A percentile compares a stretch with the other conserved stretches of the same genome.
Conservation (phyloP, 2,113 vertebrate species). For the Marcusenius ussheri region DNA sequence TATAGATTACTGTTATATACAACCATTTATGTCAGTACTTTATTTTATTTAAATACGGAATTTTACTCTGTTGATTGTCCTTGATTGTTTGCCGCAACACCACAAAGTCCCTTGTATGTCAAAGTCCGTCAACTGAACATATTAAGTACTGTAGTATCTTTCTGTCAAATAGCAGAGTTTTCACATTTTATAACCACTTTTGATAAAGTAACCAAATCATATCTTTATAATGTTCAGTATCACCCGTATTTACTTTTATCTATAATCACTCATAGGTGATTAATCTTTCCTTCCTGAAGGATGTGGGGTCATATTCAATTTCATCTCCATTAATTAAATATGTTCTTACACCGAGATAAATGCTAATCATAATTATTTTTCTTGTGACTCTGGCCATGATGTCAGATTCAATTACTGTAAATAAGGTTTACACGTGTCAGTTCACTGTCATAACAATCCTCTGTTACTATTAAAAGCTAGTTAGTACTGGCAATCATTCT, state of each 20-base stretch:
- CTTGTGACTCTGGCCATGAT: neutral
- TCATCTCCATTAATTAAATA: neutral
- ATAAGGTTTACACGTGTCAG: neutral
- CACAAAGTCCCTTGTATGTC: neutral
- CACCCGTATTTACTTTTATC: neutral
- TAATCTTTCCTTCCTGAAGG: neutral
- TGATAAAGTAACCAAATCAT: neutral
- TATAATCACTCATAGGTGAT: neutral
- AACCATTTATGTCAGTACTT: neutral
- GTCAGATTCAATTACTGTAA: neutral
- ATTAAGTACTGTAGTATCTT: conserved; percentile 12
- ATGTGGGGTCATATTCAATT: neutral
- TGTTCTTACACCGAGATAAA: neutral
- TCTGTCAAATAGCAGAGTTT: neutral
- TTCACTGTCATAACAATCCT: neutral
- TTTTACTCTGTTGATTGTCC: neutral
- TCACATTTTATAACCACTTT: neutral
- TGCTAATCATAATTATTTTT: neutral
- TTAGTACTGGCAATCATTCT: neutral
- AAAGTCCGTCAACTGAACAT: neutral
- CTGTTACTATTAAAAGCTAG: neutral
- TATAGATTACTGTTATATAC: neutral
- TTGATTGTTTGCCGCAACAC: neutral
- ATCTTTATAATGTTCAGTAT: neutral
- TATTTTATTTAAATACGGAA: neutral